Evolutionary conservation across 2,888 invertebrate genomes (phyloP), one percentile per base, ranked within the genome.

Genomic region (Pandemis cinnamomeana): DNA sequence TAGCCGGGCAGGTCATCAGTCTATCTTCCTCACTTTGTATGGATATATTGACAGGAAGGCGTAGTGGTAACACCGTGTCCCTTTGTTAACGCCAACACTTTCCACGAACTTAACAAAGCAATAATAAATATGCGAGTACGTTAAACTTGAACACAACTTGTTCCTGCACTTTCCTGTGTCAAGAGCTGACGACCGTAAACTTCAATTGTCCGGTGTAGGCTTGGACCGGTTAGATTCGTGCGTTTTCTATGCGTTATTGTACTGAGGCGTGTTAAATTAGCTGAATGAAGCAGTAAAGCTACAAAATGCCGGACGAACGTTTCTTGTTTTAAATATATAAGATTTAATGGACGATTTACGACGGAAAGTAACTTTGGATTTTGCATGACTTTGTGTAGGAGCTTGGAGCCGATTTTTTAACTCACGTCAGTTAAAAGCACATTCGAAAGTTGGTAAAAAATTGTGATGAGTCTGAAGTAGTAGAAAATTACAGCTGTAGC

Each of bases 191-290:
- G 15, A 62, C 27, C 20, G 51, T 44, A 62, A 62, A 61, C 42
- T 67, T 60, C 51, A 63, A 71, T 63, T 63, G 46, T 71, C 58
- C 20, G 44, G 51, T 41, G 20, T 7, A 13, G 42, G 46, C 41
- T 60, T 4, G 13, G 48, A 71, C 67, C 20, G 44, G 67, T 71
- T 71, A 53, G 51, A 61, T 67, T 71, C 48, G 58, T 51, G 15
- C 15, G 42, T 27, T 48, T 46, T 71, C 64, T 66, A 71, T 66
- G 58, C 64, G 64, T 66, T 58, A 71, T 71, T 71, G 71, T 71
- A 42, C 15, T 20, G 58, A 64, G 53, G 71, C 46, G 71, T 58
- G 71, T 71, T 8, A 46, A 55, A 71, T 63, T 71, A 10, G 11
- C 36, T 48, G 46, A 51, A 36, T 51, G 58, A 15, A 13, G 51